Conservation (phyloP, 2,797 vertebrate species). For the Pogonophryne albipinna region DNA sequence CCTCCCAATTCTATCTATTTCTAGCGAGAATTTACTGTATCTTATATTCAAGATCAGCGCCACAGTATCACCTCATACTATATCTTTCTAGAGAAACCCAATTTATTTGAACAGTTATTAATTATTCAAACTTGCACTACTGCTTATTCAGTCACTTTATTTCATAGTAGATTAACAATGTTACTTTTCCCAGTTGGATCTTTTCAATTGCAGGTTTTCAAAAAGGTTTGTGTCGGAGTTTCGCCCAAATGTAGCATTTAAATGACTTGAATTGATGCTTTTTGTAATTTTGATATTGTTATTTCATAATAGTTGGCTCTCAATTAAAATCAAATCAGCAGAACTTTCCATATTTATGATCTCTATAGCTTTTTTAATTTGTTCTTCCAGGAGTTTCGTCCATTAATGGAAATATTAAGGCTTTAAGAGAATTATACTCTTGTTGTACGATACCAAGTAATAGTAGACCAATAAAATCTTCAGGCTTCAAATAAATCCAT, state of each 20-base stretch:
- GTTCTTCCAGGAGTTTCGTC: background rate
- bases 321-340: background rate
- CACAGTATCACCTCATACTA: too few relatives aligned
- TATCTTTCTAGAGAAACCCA: too few relatives aligned
- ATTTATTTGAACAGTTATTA: background rate
- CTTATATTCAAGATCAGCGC: too few relatives aligned
- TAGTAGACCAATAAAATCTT: background rate
- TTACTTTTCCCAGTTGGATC: background rate
- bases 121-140: background rate
- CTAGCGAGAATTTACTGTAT: too few relatives aligned
- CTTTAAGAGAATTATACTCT: background rate
- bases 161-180: background rate
- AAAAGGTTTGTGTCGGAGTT: background rate
- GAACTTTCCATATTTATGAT: background rate
- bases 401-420: background rate
- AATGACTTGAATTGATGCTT: background rate
- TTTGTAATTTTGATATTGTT: background rate
- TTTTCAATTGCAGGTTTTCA: constrained; percentile 1
- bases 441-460: background rate
- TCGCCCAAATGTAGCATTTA: background rate
- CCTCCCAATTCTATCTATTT: too few relatives aligned
- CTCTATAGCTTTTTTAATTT: background rate
- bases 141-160: background rate
- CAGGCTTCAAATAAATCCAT: background rate
- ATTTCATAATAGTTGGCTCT: background rate